A percentile compares a stretch with the other conserved stretches of the same genome.
Conservation (phyloP, 2,888 invertebrate species). For the Chloromyia formosa region DNA sequence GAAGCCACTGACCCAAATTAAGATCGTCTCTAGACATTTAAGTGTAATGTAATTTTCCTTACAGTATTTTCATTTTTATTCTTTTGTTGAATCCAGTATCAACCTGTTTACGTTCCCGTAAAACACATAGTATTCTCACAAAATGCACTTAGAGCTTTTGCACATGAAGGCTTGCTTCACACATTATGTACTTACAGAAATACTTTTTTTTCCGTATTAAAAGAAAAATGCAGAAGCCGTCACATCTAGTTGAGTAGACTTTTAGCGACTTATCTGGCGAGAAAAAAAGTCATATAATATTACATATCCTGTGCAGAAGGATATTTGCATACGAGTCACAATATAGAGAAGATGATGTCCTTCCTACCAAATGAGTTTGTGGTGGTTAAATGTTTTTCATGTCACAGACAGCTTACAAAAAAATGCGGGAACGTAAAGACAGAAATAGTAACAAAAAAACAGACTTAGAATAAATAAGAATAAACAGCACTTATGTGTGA, state of each 20-base stretch:
- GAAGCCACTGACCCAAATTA: constrained; percentile 41
- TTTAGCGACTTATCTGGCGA: constrained; percentile 31
- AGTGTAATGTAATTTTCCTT: constrained; percentile 41
- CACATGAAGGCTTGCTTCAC: constrained; percentile 46
- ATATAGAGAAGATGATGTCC: not conserved
- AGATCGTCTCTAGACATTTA: constrained; percentile 34
- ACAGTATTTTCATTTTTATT: not conserved
- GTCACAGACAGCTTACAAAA: not conserved
- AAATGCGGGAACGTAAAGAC: not conserved
- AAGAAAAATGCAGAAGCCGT: not conserved
- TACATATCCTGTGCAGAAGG: too few relatives aligned
- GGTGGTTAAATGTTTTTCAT: constrained; percentile 17
- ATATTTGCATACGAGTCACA: constrained; percentile 1
- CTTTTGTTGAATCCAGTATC: not conserved
- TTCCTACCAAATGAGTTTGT: not conserved
- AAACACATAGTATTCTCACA: constrained; percentile 30
- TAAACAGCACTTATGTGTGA: constrained; percentile 15
- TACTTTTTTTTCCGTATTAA: not conserved
- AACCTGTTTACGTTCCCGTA: not conserved
- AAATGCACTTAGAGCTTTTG: constrained; percentile 49
- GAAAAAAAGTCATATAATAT: constrained; percentile 4
- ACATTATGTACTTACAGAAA: not conserved
- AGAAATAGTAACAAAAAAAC: too few relatives aligned
- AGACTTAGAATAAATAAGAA: not conserved
- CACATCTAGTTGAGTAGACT: constrained; percentile 41